phyloP scores from a whole-genome alignment of 1,140 invertebrate genomes.

The Calliopsis andreniformis region DNA sequence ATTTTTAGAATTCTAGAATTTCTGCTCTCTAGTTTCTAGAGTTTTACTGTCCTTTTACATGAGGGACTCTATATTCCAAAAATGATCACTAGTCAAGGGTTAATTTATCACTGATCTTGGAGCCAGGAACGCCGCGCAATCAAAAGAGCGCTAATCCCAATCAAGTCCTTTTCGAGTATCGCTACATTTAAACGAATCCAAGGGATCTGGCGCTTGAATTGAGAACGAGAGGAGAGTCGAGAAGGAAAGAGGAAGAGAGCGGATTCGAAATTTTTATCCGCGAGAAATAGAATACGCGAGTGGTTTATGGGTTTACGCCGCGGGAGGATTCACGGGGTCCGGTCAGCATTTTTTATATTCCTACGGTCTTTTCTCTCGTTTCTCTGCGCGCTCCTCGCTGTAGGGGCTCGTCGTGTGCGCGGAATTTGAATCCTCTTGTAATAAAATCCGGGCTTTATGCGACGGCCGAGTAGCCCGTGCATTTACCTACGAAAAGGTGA shows the following conservation, averaged over 20 bases:
- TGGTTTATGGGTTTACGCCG: conserved; percentile 61
- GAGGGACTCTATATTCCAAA: no score
- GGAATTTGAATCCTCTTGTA: conserved; percentile 81
- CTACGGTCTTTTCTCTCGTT: conserved; percentile 50
- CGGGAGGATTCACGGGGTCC: conserved; percentile 55
- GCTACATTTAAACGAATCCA: no score
- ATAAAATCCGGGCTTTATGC: conserved; percentile 81
- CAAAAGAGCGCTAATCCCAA: no score
- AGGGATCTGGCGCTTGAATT: neutral
- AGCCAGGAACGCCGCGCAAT: no score
- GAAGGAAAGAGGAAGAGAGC: neutral
- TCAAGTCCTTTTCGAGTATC: no score
- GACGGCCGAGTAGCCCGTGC: conserved; percentile 66
- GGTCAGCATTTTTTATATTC: conserved; percentile 56
- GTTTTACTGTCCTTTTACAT: no score
- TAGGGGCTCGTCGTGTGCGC: conserved; percentile 67
- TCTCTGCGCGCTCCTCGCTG: conserved; percentile 28
- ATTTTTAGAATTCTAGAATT: no score
- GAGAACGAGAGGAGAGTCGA: neutral
- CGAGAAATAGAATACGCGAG: conserved; percentile 63
- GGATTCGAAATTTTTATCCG: conserved; percentile 62
- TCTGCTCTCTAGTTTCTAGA: no score
- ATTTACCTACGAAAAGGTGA: conserved; percentile 63
- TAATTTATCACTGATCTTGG: no score
- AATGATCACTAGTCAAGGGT: no score